phyloP scores from a whole-genome alignment of 2,113 vertebrate genomes.

The Chaenocephalus aceratus region DNA sequence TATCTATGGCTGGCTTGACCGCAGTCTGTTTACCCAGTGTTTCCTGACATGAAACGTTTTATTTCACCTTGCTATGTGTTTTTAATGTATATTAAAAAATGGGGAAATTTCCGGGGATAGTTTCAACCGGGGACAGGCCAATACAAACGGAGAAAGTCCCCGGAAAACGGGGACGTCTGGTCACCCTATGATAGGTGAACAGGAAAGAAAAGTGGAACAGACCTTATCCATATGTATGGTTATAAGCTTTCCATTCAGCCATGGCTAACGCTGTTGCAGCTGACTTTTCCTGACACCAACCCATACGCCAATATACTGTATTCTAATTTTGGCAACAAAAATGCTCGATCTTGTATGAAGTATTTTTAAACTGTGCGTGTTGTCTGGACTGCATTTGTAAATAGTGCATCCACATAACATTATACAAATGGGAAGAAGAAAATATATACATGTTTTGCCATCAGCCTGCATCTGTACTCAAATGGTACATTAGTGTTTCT shows the following conservation, averaged over 20 bases:
- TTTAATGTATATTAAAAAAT: no score
- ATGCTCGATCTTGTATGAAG: not conserved
- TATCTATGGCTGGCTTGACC: no score
- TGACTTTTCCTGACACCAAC: constrained; percentile 6
- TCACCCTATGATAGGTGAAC: no score
- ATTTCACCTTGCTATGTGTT: no score
- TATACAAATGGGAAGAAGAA: not conserved
- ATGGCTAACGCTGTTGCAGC: not conserved
- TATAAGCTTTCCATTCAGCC: not conserved
- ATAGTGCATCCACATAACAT: not conserved
- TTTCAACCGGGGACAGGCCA: no score
- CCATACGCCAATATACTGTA: not conserved
- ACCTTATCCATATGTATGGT: not conserved
- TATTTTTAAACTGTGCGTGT: constrained; percentile 2
- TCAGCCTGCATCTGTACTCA: not conserved
- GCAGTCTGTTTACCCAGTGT: no score
- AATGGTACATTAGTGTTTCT: not conserved
- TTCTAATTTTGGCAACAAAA: not conserved
- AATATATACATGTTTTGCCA: no score
- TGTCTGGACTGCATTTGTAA: not conserved
- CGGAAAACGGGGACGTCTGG: no score
- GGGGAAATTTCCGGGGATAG: no score
- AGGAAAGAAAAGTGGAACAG: no score
- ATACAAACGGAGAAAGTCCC: no score
- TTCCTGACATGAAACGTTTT: no score